Percentiles rank a stretch among this genome's conserved stretches.
These are phyloP conservation scores for Novumbra hubbsi DNA, from an alignment of 2,797 vertebrate species.

Conservation along the genomic window DNA sequence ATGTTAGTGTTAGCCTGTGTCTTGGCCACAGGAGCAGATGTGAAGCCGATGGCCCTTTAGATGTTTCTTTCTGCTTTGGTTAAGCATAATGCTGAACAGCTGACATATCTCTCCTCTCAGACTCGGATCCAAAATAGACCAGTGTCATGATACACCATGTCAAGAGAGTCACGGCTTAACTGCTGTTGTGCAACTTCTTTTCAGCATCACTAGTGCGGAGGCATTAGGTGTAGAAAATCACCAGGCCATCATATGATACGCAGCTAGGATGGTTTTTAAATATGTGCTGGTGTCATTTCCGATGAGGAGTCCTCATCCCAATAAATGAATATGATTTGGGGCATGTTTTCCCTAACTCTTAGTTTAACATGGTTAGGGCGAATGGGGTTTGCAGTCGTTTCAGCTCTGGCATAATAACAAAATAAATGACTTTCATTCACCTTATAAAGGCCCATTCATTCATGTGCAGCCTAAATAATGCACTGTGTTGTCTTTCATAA, in stretches of 20 bases:
- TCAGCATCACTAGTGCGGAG: slow-evolving; percentile 37
- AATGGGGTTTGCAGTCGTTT: neutral
- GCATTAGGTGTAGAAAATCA: too few relatives aligned
- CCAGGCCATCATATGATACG: neutral
- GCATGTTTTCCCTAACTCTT: neutral
- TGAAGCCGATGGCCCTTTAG: slow-evolving; percentile 54
- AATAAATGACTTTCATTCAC: neutral
- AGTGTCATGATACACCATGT: slow-evolving; percentile 64
- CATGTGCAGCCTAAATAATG: neutral
- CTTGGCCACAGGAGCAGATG: slow-evolving; percentile 52
- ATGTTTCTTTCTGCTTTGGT: slow-evolving; percentile 58
- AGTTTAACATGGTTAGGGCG: neutral
- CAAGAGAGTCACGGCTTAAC: slow-evolving; percentile 68
- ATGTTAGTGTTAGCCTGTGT: slow-evolving; percentile 40
- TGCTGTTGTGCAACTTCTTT: slow-evolving; percentile 38
- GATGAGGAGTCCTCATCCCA: neutral
- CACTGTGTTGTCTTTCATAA: neutral
- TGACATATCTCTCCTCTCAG: slow-evolving; percentile 76
- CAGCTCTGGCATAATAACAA: neutral
- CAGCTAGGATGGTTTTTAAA: slow-evolving; percentile 36
- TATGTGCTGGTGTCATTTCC: neutral
- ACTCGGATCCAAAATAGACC: slow-evolving; percentile 76
- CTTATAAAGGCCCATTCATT: neutral
- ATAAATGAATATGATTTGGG: neutral
- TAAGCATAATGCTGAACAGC: slow-evolving; percentile 75